A percentile compares a stretch with the other conserved stretches of the same genome.
Conservation (phyloP, 2,113 vertebrate species). For the Austrofundulus limnaeus region DNA sequence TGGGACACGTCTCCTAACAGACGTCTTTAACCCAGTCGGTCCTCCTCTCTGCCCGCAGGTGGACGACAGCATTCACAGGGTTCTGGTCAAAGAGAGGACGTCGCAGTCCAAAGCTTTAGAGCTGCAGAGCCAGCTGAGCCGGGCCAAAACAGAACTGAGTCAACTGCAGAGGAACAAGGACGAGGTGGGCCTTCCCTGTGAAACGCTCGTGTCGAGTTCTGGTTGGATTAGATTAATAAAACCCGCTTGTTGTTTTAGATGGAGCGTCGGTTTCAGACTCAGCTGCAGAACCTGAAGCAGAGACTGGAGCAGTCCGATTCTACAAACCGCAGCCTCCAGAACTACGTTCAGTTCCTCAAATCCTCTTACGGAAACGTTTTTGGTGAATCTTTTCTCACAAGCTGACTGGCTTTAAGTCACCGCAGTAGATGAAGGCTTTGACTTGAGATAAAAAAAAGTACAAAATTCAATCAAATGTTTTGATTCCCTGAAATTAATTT, state of each 20-base stretch:
- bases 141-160: constrained; percentile 82
- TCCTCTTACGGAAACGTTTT: constrained; percentile 90
- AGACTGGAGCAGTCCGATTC: constrained; percentile 89
- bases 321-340: constrained; percentile 92
- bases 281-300: constrained; percentile 88
- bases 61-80: constrained; percentile 84
- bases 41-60: constrained; percentile 70
- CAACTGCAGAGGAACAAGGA: constrained; percentile 85
- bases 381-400: constrained; percentile 80
- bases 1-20: no score
- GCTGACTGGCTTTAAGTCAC: constrained; percentile 50
- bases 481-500: no score
- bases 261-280: constrained; percentile 84
- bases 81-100: constrained; percentile 80
- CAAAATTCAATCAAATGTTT: no score
- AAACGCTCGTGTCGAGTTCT: background rate
- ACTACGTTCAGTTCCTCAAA: constrained; percentile 93
- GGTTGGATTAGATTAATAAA: no score
- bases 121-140: constrained; percentile 88
- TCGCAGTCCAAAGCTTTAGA: constrained; percentile 88
- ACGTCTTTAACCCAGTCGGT: no score
- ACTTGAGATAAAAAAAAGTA: no score
- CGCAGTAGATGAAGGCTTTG: background rate
- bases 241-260: constrained; percentile 65
- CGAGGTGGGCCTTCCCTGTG: no score